Base-by-base conservation (phyloP, 2,797 vertebrate species). In the Cryptoprocta ferox region DNA sequence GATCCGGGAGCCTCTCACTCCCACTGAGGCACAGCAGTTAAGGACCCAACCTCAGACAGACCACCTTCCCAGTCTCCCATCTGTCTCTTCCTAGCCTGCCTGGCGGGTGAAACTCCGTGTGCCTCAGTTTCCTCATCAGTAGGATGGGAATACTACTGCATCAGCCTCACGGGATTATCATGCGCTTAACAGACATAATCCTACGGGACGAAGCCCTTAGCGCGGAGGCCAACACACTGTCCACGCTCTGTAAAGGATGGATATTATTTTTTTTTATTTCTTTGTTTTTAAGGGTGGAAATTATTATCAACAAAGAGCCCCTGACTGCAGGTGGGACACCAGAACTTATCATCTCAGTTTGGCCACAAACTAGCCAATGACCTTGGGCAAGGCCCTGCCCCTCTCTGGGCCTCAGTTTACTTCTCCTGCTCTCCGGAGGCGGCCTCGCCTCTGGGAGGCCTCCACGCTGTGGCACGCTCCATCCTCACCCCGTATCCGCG, bases 401-500 rank as follows among this genome's bases (percentile, higher is more conserved):
- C 4, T 16, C 42, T 65, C 82, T 6, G 70, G 56, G 66, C 85
- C 86, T 93, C 91, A 26, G 93, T 76, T 70, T 42, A 61, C 82
- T 61, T 15, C 28, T 21, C 13, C 18, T 45, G 66, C 12, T 24
- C 65, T 39, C 48, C 45, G 11, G 42, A 26, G 21, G 0, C 26
- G 3, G 42, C 45, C 28, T 14, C 8, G 10, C 30, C 10, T 0
- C 37, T 1, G 6, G 24, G 24, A 32, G 13, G 5, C 56, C n/a
- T 0, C 82, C 19, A 0, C 8, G 10, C 30, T 19, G 16, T 6
- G 56, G 5, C 32, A 2, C 1, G 5, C 21, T 37, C 19, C 18
- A 3, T 10, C 37, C 35, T 28, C 48, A 5, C 13, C 18, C 1
- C 0, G 4, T 0, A 5, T 50, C 30, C 6, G 28, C 0, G 0